Evolutionary conservation across 2,888 invertebrate species (phyloP), one percentile per base, ranked within the genome.

Genomic region (Sinohyriopsis cumingii): DNA sequence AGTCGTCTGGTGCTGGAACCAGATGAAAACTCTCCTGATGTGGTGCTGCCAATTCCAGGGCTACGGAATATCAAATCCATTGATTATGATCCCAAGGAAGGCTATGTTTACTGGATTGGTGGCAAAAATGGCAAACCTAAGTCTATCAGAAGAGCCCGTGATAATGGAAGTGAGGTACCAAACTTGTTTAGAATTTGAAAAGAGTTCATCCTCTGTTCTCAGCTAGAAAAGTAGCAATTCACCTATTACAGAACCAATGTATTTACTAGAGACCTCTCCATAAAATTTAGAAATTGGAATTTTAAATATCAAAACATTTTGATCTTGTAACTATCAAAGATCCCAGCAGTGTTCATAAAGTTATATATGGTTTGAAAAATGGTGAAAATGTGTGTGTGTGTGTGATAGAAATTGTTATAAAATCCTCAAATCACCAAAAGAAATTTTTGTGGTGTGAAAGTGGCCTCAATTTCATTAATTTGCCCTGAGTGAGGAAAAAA

Each of bases 61-160:
- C 92, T 97, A 55, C 95, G 95, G 86, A 95, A 95, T 91, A 95
- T 96, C 19, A 96, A 94, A 78, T 94, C 96, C 0, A 94, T 98
- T 54, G 96, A 95, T 87, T 97, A 94, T 87, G 97, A 98, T 90
- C 95, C 96, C 0, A 92, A 93, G 60, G 92, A 93, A 15, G 93
- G 93, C 76, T 91, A 92, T 80, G 90, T 94, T 57, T 94, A 94
- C 88, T 94, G 94, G 94, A 93, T 94, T 86, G 97, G 97, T 87
- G 95, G 95, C 0, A 93, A 95, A 89, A 93, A 93, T 15, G 77
- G 77, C 9, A 65, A 66, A 55, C 66, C 68, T n/a, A 93, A 93
- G 82, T 93, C 94, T 20, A 96, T 98, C 82, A 94, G 95, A 65
- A 91, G 95, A 72, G 95, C 96, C 0, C 93, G 93, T 71, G 91